Conservation (phyloP, 2,888 invertebrate genomes). For the Eupeodes luniger region DNA sequence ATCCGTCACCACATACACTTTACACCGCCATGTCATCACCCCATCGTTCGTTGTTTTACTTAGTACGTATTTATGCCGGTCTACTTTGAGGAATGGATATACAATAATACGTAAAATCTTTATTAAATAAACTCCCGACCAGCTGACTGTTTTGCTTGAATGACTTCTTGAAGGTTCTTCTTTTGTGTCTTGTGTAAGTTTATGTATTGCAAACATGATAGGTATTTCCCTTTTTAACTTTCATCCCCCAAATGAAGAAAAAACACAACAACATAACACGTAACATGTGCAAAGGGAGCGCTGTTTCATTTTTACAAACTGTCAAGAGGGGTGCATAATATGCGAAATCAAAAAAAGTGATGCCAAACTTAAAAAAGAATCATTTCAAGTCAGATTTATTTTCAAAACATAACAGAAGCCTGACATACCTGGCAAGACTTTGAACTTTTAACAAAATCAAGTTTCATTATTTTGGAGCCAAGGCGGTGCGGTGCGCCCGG, state of each 20-base stretch:
- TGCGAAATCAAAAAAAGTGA: constrained; percentile 58
- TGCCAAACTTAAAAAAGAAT: constrained; percentile 40
- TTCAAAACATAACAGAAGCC: background rate
- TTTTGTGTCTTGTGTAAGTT: constrained; percentile 27
- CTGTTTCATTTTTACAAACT: constrained; percentile 36
- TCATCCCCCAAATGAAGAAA: constrained; percentile 35
- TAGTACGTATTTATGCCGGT: background rate
- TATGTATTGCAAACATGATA: constrained; percentile 43
- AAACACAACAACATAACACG: constrained; percentile 9
- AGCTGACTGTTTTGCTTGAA: constrained; percentile 57
- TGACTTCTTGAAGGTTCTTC: constrained; percentile 36
- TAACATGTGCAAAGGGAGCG: constrained; percentile 33
- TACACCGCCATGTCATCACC: background rate
- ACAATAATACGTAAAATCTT: constrained; percentile 12
- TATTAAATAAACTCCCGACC: constrained; percentile 25
- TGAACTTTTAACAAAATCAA: constrained; percentile 50
- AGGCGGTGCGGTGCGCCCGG: background rate
- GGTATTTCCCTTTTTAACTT: background rate
- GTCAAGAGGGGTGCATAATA: constrained; percentile 39
- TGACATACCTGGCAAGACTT: constrained; percentile 53
- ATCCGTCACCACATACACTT: constrained; percentile 6
- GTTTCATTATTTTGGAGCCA: constrained; percentile 36
- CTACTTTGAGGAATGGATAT: background rate
- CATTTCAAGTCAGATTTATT: background rate
- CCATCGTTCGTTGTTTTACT: too few relatives aligned